Evolutionary conservation across 2,888 invertebrate species (phyloP), one percentile per base, ranked within the genome.

Genomic region (Rhagonycha fulva): DNA sequence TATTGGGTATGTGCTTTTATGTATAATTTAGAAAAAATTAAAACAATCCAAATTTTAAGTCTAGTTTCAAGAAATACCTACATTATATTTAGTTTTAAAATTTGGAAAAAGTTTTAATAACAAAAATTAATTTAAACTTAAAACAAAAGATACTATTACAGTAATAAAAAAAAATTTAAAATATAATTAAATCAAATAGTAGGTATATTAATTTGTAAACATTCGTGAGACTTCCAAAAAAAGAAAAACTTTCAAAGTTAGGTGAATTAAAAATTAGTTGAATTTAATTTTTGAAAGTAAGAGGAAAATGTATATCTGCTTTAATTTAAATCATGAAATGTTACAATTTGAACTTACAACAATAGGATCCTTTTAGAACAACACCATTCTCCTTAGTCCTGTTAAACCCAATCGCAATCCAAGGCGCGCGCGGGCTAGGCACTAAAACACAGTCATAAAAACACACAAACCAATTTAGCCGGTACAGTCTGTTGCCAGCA

Each of bases 361-460:
- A 47, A 47, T 47, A 47, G 63, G 76, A 79, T 82, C 80, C 82
- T 80, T 83, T 78, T 67, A 80, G 82, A 73, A 79, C 82, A 81
- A 86, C 86, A 76, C 85, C 85, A 83, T 86, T 83, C 86, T 79
- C 82, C 83, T 83, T 84, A 84, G 86, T 85, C 86, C 87, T 85
- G 86, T 87, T 87, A 87, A 68, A 87, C 87, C 87, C 87, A 87
- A 87, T 87, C 85, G 86, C 85, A 87, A 87, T 87, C 85, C 86
- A 84, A 85, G 85, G 84, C 87, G 88, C 87, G 87, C 87, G 87
- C 87, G 87, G 87, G 84, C 85, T 84, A 83, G 84, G 86, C 85
- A 88, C 87, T 88, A 88, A 88, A 88, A 88, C 88, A 86, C 87
- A 87, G 87, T 86, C 88, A 87, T 88, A 88, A 88, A 88, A 88